Base-by-base conservation (phyloP, 92 coral and sea anemone species). In the Meandrina meandrites region DNA sequence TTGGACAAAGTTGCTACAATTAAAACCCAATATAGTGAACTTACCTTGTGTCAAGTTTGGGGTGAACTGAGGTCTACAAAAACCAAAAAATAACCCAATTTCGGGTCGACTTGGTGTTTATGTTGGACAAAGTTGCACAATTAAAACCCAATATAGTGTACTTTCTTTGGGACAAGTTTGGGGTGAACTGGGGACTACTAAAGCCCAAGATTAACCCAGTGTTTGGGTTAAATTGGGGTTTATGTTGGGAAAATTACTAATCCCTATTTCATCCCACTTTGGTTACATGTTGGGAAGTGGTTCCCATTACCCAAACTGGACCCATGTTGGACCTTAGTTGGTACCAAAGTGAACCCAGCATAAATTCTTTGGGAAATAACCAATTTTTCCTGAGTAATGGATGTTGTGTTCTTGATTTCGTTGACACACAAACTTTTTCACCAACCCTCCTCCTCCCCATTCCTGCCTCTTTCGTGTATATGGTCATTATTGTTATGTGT, bases 251-350 rank as follows among this genome's bases (percentile, higher is more conserved):
- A 75, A 13, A 13, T 45, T 19, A 79, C n/a, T 56, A 79, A 51
- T 57, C 82, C 82, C 82, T 24, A 79, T 79, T 79, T 79, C 71
- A 79, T 13, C 48, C 51, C 82, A 79, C n/a, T 32, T 79, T 79
- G 82, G 82, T 32, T 32, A 57, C 28, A 31, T 53, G 40, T 56
- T 56, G 82, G 82, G 82, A 79, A 76, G 31, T 76, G 80, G 80
- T 76, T 76, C 83, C 83, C 68, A 58, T 79, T 79, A 53, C 82
- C 82, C 82, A 79, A 34, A 11, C 10, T 79, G 36, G 82, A 54
- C 78, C 81, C 81, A 78, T 28, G 9, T 16, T 78, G 24, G 66
- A 18, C 81, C 81, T 6, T 24, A 78, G 37, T 14, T 78, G 32
- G 36, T 47, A 27, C 81, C 81, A 78, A 78, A 4, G 58, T 78